phyloP scores from a whole-genome alignment of 1,140 invertebrate genomes.

The Drosophila subpulchrella region DNA sequence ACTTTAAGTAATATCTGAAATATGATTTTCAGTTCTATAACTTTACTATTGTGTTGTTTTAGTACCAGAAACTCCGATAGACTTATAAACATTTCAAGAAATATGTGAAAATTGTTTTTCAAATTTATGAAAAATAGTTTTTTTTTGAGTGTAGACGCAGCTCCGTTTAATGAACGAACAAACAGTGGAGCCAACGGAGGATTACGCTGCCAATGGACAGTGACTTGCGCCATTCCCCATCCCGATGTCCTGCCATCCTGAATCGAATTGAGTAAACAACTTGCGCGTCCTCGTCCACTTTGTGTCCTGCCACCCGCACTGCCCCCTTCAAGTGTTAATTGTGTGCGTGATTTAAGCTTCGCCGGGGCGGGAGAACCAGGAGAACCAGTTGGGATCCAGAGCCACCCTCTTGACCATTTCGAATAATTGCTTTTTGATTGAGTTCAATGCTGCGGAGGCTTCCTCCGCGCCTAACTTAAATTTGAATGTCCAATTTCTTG shows the following conservation, averaged over 20 bases:
- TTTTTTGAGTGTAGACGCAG: conserved; percentile 10
- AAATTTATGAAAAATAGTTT: not conserved
- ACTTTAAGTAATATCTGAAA: not conserved
- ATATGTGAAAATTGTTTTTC: not conserved
- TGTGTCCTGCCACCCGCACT: conserved; percentile 12
- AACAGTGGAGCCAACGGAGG: conserved; percentile 62
- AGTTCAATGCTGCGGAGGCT: conserved; percentile 58
- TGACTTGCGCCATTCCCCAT: conserved; percentile 18
- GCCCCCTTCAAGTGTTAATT: conserved; percentile 71
- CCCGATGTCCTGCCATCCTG: not conserved
- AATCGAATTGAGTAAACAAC: conserved; percentile 69
- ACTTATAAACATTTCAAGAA: no score
- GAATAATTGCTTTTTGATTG: conserved; percentile 83
- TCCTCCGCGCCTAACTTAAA: conserved; percentile 45
- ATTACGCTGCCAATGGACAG: conserved; percentile 69
- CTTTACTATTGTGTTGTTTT: no score
- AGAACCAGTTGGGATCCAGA: not conserved
- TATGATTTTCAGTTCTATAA: not conserved
- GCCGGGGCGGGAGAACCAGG: not conserved
- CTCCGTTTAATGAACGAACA: conserved; percentile 73
- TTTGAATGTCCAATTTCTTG: conserved; percentile 55
- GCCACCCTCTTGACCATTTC: conserved; percentile 32
- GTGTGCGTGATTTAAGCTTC: conserved; percentile 79
- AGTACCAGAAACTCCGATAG: no score
- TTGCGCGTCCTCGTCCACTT: conserved; percentile 56